Evolutionary conservation across 2,888 invertebrate species (phyloP).

Genomic region (Adelphocoris suturalis): DNA sequence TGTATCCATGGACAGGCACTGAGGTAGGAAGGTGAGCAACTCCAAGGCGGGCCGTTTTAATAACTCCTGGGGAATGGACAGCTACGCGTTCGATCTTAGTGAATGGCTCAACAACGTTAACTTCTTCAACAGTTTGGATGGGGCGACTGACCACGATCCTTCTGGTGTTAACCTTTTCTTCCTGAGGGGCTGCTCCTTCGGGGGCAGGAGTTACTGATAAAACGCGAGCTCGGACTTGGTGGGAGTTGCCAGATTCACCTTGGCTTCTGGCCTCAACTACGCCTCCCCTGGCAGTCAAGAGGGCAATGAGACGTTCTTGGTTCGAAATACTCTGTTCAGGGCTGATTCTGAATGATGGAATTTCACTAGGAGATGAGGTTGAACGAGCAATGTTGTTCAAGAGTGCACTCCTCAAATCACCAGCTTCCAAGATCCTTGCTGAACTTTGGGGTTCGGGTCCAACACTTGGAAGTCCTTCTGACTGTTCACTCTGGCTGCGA

Average conservation of each 20-base stretch:
- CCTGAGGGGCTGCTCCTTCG: constrained; percentile 78
- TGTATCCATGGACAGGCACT: constrained; percentile 75
- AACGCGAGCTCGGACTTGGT: constrained; percentile 80
- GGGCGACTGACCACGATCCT: constrained; percentile 83
- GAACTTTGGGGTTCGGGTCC: constrained; percentile 45
- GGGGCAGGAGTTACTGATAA: constrained; percentile 82
- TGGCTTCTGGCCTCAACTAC: constrained; percentile 76
- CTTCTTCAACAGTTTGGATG: constrained; percentile 82
- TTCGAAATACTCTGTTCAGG: constrained; percentile 79
- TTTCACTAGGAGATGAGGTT: constrained; percentile 76
- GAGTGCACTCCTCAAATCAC: constrained; percentile 75
- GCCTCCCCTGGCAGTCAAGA: constrained; percentile 79
- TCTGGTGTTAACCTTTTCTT: constrained; percentile 80
- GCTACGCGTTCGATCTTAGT: constrained; percentile 82
- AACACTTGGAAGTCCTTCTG: constrained; percentile 37
- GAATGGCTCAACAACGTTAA: constrained; percentile 82
- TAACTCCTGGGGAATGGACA: constrained; percentile 81
- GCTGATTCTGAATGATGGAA: constrained; percentile 77
- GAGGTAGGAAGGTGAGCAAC: constrained; percentile 79
- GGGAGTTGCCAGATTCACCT: constrained; percentile 77
- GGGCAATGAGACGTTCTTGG: constrained; percentile 80
- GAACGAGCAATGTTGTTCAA: constrained; percentile 75
- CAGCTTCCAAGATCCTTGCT: constrained; percentile 31
- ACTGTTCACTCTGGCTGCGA: background rate
- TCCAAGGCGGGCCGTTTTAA: constrained; percentile 80